phyloP scores from a whole-genome alignment of 2,113 vertebrate genomes.

The Pluvialis apricaria region DNA sequence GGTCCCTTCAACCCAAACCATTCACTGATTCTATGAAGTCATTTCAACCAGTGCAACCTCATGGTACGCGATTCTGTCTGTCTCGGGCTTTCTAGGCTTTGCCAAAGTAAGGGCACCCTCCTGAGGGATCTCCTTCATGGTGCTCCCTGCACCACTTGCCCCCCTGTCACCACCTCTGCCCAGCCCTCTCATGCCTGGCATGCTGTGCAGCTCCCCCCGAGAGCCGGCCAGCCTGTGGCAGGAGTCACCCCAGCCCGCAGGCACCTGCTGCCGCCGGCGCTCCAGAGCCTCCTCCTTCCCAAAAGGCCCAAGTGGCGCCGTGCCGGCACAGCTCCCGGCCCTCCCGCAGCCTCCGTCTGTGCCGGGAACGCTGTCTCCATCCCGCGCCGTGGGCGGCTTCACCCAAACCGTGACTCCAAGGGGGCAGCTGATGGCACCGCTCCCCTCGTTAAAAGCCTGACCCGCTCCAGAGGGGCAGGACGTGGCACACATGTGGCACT shows the following conservation, averaged over 20 bases:
- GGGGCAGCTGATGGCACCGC: not conserved
- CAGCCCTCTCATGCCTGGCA: fast-evolving
- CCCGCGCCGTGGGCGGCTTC: not conserved
- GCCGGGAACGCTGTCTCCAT: fast-evolving
- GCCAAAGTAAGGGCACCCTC: not conserved
- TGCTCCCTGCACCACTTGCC: not conserved
- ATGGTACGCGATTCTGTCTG: fast-evolving
- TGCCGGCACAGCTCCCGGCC: not conserved
- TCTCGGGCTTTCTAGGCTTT: not conserved
- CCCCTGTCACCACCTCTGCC: not conserved
- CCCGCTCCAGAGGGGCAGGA: not conserved
- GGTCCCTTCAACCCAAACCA: not conserved
- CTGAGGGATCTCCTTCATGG: fast-evolving
- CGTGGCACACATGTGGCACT: not conserved
- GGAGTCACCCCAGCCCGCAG: not conserved
- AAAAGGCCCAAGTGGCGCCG: fast-evolving
- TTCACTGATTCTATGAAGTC: fast-evolving
- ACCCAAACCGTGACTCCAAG: fast-evolving
- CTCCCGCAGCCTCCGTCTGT: fast-evolving
- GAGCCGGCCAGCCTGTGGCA: not conserved
- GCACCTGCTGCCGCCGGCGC: not conserved
- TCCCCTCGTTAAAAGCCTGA: not conserved
- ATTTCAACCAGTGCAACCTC: fast-evolving
- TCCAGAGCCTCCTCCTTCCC: not conserved
- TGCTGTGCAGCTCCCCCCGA: fast-evolving